phyloP scores from a whole-genome alignment of 1,140 invertebrate genomes.

The Diorhabda elongata region DNA sequence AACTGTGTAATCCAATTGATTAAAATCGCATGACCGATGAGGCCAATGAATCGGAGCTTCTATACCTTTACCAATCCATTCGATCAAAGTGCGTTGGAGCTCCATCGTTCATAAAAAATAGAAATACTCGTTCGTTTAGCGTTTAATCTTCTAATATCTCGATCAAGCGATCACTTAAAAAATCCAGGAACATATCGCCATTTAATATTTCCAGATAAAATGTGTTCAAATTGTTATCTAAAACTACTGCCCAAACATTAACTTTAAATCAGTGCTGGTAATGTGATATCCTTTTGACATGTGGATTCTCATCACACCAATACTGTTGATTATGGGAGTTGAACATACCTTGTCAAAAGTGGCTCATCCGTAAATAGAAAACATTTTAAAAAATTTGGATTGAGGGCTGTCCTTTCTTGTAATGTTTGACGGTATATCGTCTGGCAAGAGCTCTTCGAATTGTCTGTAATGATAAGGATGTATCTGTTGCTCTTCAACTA shows the following conservation, averaged over 20 bases:
- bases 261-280: not conserved
- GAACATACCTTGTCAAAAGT: not conserved
- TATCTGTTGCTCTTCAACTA: not conserved
- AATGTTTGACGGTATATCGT: not conserved
- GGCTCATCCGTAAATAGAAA: not conserved
- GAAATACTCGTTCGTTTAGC: not conserved
- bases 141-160: no score
- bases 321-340: not conserved
- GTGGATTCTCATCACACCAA: not conserved
- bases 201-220: not conserved
- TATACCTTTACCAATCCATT: not conserved
- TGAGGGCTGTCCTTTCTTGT: not conserved
- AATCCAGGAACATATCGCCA: no score
- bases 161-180: no score
- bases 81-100: not conserved
- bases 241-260: not conserved
- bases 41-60: not conserved
- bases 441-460: conserved; percentile 1
- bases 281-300: not conserved
- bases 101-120: not conserved
- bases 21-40: not conserved
- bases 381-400: not conserved
- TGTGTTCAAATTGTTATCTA: not conserved
- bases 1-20: not conserved
- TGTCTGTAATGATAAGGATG: not conserved